Evolutionary conservation across 2,113 vertebrate species (phyloP), one percentile per base, ranked within the genome.

Genomic region (Ariopsis seemanni): DNA sequence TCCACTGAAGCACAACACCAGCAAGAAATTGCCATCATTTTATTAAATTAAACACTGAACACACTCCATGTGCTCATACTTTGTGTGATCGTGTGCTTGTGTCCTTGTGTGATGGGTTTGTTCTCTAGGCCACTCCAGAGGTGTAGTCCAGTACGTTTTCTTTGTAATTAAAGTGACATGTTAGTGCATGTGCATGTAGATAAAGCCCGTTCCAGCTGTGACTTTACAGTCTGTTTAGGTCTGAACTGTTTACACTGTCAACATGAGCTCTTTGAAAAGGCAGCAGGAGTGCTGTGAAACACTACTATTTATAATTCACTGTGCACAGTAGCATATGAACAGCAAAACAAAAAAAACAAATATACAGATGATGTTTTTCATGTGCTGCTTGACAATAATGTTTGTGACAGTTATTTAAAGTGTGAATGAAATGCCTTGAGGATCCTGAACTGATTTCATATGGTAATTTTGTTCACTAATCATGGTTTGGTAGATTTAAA

Each of bases 221-320:
- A 85, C 53, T 72, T 74, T 74, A 80, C 67, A 57, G 30, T 42
- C 67, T 74, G 83, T 74, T 84, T 84, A 72, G 85, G 9, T 22
- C 77, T 81, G 11, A 27, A 58, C 77, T 86, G 63, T 86, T 86
- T 86, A 86, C 85, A 86, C 52, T 86, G 85, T 86, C 85, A 79
- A 86, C 77, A 86, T 5, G 27, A 85, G 69, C 55, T 17, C 65
- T 71, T 71, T 71, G 15, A 72, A 84, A 74, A 52, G 60, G 9
- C 48, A 53, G 50, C 50, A 27, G 75, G 52, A 72, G 65, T 20
- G 27, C 25, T 18, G 55, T 58, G 50, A 78, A 78, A n/a, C 52
- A 7, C 5, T 14, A n/a, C 42, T 34, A 71, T 72, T 85, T 20
- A 74, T 25, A 7, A 14, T 10, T 60, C 5, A 7, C 52, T 34